Conservation (phyloP, 2,113 vertebrate species). For the Piprites chloris region DNA sequence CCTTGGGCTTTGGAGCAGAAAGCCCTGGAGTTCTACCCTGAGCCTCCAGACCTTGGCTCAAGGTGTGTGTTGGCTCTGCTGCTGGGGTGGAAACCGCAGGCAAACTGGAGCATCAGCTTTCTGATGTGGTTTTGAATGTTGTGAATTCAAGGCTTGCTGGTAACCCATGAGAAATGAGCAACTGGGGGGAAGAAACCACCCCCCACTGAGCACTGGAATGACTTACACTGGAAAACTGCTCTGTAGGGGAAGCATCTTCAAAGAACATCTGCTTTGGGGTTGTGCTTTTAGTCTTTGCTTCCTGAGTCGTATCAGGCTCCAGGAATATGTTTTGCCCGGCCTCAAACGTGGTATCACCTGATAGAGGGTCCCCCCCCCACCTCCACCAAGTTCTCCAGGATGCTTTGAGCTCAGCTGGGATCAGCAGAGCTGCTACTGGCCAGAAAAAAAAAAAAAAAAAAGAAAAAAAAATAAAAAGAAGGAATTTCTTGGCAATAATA, state of each 20-base stretch:
- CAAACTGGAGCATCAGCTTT: background rate
- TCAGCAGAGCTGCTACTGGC: background rate
- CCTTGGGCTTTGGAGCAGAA: background rate
- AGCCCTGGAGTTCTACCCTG: background rate
- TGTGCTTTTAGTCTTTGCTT: background rate
- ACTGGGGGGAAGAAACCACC: background rate
- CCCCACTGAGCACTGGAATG: background rate
- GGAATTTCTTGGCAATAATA: background rate
- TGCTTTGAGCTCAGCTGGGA: background rate
- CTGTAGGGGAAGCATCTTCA: background rate
- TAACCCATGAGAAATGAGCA: background rate
- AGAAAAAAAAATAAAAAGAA: background rate
- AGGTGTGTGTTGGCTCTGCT: background rate
- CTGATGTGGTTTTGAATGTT: background rate
- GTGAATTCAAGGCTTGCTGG: background rate
- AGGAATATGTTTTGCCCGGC: background rate
- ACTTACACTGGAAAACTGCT: background rate
- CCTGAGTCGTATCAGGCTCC: background rate
- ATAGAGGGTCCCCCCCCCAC: background rate
- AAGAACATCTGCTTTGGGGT: background rate
- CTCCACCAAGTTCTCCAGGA: background rate
- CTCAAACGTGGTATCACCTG: background rate
- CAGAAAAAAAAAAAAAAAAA: accelerated
- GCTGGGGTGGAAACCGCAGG: background rate
- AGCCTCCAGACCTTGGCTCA: background rate